These are phyloP conservation scores for Agapetus fuscipes DNA, from an alignment of 2,888 invertebrate genomes.

Conservation along the genomic window DNA sequence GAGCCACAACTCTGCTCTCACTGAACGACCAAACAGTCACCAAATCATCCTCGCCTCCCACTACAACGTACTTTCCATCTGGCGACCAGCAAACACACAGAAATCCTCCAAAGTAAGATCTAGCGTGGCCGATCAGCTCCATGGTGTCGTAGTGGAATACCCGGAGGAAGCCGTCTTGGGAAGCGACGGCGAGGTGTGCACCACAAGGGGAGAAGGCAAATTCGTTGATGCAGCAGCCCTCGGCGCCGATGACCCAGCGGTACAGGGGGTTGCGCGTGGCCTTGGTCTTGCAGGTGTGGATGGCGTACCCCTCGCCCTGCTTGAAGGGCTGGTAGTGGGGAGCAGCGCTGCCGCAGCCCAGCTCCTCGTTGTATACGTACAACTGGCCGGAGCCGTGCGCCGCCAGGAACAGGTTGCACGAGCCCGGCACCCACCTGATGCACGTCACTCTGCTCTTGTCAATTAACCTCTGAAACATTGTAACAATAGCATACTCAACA, in stretches of 20 bases:
- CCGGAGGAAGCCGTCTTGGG: conserved; percentile 89
- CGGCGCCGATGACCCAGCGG: conserved; percentile 76
- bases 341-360: conserved; percentile 79
- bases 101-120: conserved; percentile 97
- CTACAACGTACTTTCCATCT: conserved; percentile 88
- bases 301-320: conserved; percentile 86
- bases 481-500: too few species aligned
- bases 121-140: conserved; percentile 88
- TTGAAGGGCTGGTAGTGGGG: conserved; percentile 95
- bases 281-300: conserved; percentile 94
- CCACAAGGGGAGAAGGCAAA: conserved; percentile 95
- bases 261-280: conserved; percentile 93
- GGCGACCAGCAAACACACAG: conserved; percentile 98
- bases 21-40: conserved; percentile 94
- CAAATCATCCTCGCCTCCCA: conserved; percentile 97
- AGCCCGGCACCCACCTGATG: conserved; percentile 95
- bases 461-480: conserved; percentile 70
- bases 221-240: conserved; percentile 84
- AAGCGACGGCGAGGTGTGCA: conserved; percentile 85
- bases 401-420: conserved; percentile 86
- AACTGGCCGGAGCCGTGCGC: conserved; percentile 94
- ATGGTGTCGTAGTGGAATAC: conserved; percentile 96
- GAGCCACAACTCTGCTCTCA: conserved; percentile 89
- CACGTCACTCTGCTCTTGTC: conserved; percentile 95
- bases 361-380: conserved; percentile 95